Evolutionary conservation across 2,797 vertebrate genomes (phyloP).

Genomic region (Hipposideros larvatus): DNA sequence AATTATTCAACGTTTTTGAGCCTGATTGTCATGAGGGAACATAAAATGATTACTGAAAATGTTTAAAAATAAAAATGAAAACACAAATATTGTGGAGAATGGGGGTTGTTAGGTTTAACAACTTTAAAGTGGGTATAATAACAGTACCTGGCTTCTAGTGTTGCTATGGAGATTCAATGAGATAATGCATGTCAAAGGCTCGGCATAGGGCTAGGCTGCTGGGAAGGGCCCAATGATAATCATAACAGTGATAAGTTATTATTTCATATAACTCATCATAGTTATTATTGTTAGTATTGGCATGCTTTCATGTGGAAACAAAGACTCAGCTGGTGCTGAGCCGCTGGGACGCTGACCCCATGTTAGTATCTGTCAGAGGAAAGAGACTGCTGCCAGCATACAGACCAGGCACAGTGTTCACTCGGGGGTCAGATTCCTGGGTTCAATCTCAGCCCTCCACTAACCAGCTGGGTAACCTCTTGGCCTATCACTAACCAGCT

Average conservation of each 20-base stretch:
- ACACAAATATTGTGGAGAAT: not conserved
- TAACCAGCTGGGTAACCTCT: too few relatives aligned
- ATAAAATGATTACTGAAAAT: not conserved
- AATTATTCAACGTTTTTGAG: not conserved
- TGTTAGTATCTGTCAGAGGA: accelerated
- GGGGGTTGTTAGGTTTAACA: not conserved
- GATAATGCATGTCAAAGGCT: not conserved
- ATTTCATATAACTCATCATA: too few relatives aligned
- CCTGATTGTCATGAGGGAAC: not conserved
- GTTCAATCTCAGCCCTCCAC: not conserved
- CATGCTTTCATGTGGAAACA: not conserved
- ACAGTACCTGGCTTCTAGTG: not conserved
- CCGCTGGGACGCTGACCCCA: not conserved
- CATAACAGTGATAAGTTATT: accelerated
- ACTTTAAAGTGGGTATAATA: not conserved
- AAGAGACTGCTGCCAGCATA: not conserved
- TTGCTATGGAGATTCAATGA: not conserved
- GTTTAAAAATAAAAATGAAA: not conserved
- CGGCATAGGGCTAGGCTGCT: not conserved
- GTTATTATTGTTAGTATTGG: not conserved
- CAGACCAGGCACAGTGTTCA: accelerated
- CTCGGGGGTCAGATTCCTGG: not conserved
- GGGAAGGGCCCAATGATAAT: not conserved
- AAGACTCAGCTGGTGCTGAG: not conserved
- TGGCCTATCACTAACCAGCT: too few relatives aligned